Conservation (phyloP, 1,140 invertebrate genomes). For the Pseudomyrmex flavicornis region DNA sequence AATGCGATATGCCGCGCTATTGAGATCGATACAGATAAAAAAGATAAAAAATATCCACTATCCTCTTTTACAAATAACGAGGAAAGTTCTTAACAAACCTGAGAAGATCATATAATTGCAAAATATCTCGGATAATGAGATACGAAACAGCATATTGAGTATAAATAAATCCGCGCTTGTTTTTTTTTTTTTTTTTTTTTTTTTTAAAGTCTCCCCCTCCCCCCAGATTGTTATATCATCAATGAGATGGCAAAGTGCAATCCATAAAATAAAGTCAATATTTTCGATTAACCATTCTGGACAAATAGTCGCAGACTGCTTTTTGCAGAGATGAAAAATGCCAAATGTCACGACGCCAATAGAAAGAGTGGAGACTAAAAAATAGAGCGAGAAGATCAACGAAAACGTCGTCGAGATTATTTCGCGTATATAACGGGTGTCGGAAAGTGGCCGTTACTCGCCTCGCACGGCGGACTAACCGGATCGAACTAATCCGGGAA, state of each 20-base stretch:
- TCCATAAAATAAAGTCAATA: not conserved
- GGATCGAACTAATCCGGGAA: conserved; percentile 68
- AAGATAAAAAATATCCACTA: conserved; percentile 24
- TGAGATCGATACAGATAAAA: conserved; percentile 11
- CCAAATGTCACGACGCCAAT: not conserved
- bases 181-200: not conserved
- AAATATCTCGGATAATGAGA: conserved; percentile 19
- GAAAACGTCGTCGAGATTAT: conserved; percentile 1
- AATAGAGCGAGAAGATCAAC: not conserved
- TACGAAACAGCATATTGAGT: not conserved
- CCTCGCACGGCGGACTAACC: conserved; percentile 34
- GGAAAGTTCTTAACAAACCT: conserved; percentile 46
- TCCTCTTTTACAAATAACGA: conserved; percentile 24
- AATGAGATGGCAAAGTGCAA: not conserved
- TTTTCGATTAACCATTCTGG: conserved; percentile 45
- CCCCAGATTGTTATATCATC: not conserved
- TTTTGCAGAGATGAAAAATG: conserved; percentile 2
- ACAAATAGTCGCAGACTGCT: not conserved
- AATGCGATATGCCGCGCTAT: not conserved
- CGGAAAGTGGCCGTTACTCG: conserved; percentile 57
- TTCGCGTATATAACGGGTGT: conserved; percentile 47
- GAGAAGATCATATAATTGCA: not conserved
- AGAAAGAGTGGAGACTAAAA: not conserved
- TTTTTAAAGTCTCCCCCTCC: no score
- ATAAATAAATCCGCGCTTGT: not conserved